A percentile compares a stretch with the other conserved stretches of the same genome.
phyloP scores from a whole-genome alignment of 1,140 invertebrate genomes.

The Tetramorium parvispinum region DNA sequence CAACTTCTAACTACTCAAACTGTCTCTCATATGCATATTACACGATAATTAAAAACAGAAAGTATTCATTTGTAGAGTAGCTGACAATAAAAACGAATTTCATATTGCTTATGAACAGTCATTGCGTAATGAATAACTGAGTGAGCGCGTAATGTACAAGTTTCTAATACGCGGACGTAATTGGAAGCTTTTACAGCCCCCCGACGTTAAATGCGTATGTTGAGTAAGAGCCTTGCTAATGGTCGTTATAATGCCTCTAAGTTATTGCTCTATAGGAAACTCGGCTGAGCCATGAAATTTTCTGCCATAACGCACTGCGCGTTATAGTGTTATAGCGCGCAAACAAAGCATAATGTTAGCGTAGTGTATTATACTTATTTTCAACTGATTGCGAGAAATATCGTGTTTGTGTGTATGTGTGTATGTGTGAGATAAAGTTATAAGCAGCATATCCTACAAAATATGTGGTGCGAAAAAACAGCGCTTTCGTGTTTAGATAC shows the following conservation, averaged over 20 bases:
- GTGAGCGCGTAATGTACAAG: neutral
- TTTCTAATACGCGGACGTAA: slow-evolving; percentile 10
- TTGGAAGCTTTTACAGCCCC: slow-evolving; percentile 29
- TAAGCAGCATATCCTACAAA: neutral
- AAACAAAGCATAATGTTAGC: slow-evolving; percentile 31
- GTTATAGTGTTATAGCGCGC: neutral
- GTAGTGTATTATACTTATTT: slow-evolving; percentile 9
- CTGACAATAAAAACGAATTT: neutral
- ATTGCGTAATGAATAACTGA: slow-evolving; percentile 16
- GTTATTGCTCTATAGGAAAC: slow-evolving; percentile 53
- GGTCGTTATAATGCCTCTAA: slow-evolving; percentile 32
- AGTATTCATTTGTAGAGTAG: neutral
- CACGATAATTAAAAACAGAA: neutral
- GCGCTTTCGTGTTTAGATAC: neutral
- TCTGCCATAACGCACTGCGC: slow-evolving; percentile 1
- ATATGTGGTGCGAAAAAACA: neutral
- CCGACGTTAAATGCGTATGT: slow-evolving; percentile 8
- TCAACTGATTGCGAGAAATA: slow-evolving; percentile 19
- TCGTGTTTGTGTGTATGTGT: neutral
- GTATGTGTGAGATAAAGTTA: neutral
- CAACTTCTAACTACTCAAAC: too few species aligned
- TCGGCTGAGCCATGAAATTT: slow-evolving; percentile 23
- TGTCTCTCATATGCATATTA: too few species aligned
- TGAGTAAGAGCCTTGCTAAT: slow-evolving; percentile 34
- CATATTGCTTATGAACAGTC: neutral